Base-by-base conservation (phyloP, 2,797 vertebrate genomes). In the Typhlichthys subterraneus region DNA sequence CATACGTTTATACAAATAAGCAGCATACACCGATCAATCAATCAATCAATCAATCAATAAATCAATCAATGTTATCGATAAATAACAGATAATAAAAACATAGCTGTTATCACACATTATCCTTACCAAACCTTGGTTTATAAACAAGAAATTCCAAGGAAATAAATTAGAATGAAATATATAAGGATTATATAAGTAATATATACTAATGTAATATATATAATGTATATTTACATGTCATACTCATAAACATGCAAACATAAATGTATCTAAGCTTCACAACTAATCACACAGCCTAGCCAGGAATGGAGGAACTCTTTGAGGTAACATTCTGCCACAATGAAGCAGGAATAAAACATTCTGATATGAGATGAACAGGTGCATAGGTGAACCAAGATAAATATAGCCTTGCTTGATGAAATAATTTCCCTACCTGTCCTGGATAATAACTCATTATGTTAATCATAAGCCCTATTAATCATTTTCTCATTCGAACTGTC, bases 401-500 rank as follows among this genome's bases (percentile, higher is more conserved):
- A 89, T 88, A 87, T 87, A 87, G 85, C 79, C 68, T n/a, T 65
- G 85, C 78, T 86, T 88, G 86, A 89, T 89, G 79, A 87, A 89
- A 88, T 87, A 79, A 89, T 89, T 88, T 85, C 81, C 88, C 85
- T 87, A 82, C 84, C 84, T 88, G 87, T 88, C 88, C 87, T 65
- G 78, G 84, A 86, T 85, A 86, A 88, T 89, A 87, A 89, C 83
- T 89, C 83, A 88, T 82, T 87, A 87, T 89, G 82, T 85, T 90
- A 88, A 90, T 90, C 83, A 87, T 69, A 49, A 84, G 80, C 62
- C 72, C 75, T 81, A 88, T 91, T 89, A 85, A 89, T 90, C 84
- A 87, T 85, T 88, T 89, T 89, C 84, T 88, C 88, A 90, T 89
- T 88, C 82, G 83, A 86, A 84, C 86, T 86, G 86, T 87, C 87